A percentile compares a stretch with the other conserved stretches of the same genome.
These are phyloP conservation scores for Brachypteracias leptosomus DNA, from an alignment of 2,113 vertebrate genomes.

Conservation along the genomic window DNA sequence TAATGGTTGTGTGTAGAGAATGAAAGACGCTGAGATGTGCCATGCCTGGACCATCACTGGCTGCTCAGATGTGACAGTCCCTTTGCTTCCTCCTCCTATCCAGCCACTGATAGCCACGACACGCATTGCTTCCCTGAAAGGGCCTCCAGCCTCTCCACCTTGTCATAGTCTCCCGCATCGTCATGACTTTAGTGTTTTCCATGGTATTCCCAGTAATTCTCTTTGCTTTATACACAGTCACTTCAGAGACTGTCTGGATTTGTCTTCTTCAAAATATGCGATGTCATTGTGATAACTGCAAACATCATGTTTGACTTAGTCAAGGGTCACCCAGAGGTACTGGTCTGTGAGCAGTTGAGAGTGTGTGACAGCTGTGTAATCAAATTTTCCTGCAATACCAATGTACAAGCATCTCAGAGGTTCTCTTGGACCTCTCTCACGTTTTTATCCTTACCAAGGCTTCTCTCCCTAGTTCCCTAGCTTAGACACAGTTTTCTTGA, in stretches of 20 bases:
- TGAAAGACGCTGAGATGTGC: not conserved
- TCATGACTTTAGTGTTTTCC: not conserved
- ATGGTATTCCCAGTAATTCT: not conserved
- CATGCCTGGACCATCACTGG: not conserved
- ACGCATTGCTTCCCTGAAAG: not conserved
- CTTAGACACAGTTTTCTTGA: not conserved
- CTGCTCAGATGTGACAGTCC: not conserved
- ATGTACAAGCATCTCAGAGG: not conserved
- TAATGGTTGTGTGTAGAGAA: not conserved
- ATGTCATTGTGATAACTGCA: not conserved
- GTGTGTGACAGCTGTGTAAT: not conserved
- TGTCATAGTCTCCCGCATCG: not conserved
- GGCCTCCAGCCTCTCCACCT: not conserved
- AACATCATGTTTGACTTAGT: not conserved
- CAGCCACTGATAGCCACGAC: not conserved
- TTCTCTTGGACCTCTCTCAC: not conserved
- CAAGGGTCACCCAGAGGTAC: not conserved
- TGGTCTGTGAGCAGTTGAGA: not conserved
- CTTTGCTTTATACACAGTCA: not conserved
- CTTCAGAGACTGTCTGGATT: not conserved
- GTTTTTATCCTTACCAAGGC: not conserved
- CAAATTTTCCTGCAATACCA: not conserved
- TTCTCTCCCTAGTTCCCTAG: not conserved
- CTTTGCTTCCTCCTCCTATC: not conserved
- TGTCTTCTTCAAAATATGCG: not conserved